Percentiles rank a stretch among this genome's conserved stretches.
These are phyloP conservation scores for Coracopsis vasa DNA, from an alignment of 2,113 vertebrate species.

Conservation along the genomic window DNA sequence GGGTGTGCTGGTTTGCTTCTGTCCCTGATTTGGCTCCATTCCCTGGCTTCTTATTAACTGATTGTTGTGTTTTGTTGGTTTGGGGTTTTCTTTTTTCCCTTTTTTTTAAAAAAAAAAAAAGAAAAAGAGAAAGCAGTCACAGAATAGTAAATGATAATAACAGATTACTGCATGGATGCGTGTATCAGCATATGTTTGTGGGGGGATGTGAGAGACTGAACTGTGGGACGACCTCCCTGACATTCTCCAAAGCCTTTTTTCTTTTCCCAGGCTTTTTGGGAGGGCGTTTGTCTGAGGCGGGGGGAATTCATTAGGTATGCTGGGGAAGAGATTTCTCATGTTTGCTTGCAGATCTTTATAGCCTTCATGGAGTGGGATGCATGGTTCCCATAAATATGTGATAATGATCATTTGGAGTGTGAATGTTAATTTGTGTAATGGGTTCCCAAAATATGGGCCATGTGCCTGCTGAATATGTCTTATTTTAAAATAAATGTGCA, in stretches of 20 bases:
- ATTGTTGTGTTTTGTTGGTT: too few species aligned
- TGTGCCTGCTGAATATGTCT: constrained; percentile 50
- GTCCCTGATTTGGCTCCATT: not conserved
- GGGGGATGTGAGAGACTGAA: constrained; percentile 47
- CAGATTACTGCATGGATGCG: not conserved
- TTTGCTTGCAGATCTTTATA: constrained; percentile 25
- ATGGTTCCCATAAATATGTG: constrained; percentile 34
- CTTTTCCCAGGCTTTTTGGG: constrained; percentile 32
- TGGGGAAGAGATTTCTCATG: not conserved
- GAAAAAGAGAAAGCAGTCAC: not conserved
- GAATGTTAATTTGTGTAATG: constrained; percentile 52
- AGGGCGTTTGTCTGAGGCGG: not conserved
- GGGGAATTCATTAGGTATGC: not conserved
- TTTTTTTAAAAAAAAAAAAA: not conserved
- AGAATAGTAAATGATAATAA: constrained; percentile 17
- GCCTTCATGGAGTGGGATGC: constrained; percentile 1
- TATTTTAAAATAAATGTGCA: constrained; percentile 56
- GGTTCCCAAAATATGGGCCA: constrained; percentile 51
- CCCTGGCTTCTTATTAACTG: not conserved
- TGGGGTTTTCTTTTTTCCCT: not conserved
- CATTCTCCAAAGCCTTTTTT: constrained; percentile 18
- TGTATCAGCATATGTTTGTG: constrained; percentile 32
- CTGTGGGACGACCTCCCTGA: constrained; percentile 21
- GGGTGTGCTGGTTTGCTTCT: not conserved
- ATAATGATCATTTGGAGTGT: constrained; percentile 45